Evolutionary conservation across 2,797 vertebrate species (phyloP).

Genomic region (Catostomus latipinnis): DNA sequence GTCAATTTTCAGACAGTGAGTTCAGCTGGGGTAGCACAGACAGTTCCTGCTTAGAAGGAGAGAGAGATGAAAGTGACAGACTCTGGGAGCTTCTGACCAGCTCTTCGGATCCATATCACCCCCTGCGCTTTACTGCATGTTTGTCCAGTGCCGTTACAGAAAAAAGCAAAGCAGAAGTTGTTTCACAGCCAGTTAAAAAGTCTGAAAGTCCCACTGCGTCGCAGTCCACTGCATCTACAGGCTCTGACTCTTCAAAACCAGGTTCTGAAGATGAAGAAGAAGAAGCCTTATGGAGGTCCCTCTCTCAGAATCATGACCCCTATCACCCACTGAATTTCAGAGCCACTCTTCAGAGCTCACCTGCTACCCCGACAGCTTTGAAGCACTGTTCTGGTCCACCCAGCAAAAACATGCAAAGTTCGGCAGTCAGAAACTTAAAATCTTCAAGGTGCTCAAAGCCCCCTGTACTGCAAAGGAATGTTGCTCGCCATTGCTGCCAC

Average conservation of each 20-base stretch:
- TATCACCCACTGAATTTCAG: slow-evolving; percentile 81
- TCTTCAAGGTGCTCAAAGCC: slow-evolving; percentile 49
- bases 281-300: slow-evolving; percentile 75
- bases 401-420: slow-evolving; percentile 9
- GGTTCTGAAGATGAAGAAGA: slow-evolving; percentile 69
- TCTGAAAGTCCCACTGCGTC: slow-evolving; percentile 42
- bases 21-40: slow-evolving; percentile 77
- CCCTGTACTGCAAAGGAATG: slow-evolving; percentile 51
- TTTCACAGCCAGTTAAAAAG: not conserved
- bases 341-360: slow-evolving; percentile 67
- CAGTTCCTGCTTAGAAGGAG: slow-evolving; percentile 68
- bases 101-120: slow-evolving; percentile 78
- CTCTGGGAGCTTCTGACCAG: slow-evolving; percentile 78
- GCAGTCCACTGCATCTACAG: slow-evolving; percentile 28
- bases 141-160: slow-evolving; percentile 52
- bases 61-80: slow-evolving; percentile 75
- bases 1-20: slow-evolving; percentile 76
- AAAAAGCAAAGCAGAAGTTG: not conserved
- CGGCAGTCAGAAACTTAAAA: slow-evolving; percentile 11
- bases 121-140: slow-evolving; percentile 78
- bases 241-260: slow-evolving; percentile 57
- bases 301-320: slow-evolving; percentile 71
- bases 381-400: not conserved
- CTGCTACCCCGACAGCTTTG: not conserved
- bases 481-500: slow-evolving; percentile 62